phyloP scores from a whole-genome alignment of 2,888 invertebrate genomes.

The Dolomedes plantarius region DNA sequence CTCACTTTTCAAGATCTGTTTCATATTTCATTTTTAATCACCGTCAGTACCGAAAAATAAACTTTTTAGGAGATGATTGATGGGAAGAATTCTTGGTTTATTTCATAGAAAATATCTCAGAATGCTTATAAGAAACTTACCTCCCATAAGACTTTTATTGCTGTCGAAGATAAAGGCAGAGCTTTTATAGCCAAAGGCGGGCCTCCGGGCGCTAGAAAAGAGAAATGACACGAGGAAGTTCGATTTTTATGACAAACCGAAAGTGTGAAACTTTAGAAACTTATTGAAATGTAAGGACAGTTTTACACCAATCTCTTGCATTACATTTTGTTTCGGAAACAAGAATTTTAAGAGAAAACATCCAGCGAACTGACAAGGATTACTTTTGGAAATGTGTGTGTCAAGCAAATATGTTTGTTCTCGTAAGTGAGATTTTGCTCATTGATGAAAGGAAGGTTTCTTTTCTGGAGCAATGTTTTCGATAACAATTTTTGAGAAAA shows the following conservation, averaged over 20 bases:
- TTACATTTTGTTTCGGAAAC: neutral
- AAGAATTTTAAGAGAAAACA: neutral
- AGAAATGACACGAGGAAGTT: neutral
- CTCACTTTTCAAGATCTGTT: neutral
- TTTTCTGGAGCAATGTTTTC: too few relatives aligned
- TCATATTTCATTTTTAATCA: neutral
- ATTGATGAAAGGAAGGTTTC: too few relatives aligned
- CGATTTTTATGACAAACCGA: neutral
- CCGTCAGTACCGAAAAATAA: neutral
- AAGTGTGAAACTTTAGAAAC: neutral
- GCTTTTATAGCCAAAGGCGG: constrained; percentile 72
- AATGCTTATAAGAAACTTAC: constrained; percentile 42
- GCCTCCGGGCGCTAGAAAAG: constrained; percentile 69
- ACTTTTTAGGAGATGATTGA: neutral
- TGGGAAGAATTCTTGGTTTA: neutral
- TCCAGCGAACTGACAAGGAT: neutral
- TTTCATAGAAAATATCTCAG: neutral
- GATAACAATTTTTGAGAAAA: too few relatives aligned
- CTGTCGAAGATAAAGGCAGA: constrained; percentile 69
- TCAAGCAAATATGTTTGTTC: too few relatives aligned
- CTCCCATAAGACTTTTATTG: constrained; percentile 72
- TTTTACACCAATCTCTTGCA: neutral
- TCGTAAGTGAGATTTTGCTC: too few relatives aligned
- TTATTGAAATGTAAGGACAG: constrained; percentile 2
- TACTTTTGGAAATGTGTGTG: too few relatives aligned